A percentile compares a stretch with the other conserved stretches of the same genome.
Evolutionary conservation across 1,140 invertebrate species (phyloP).

Genomic region (Camponotus floridanus): DNA sequence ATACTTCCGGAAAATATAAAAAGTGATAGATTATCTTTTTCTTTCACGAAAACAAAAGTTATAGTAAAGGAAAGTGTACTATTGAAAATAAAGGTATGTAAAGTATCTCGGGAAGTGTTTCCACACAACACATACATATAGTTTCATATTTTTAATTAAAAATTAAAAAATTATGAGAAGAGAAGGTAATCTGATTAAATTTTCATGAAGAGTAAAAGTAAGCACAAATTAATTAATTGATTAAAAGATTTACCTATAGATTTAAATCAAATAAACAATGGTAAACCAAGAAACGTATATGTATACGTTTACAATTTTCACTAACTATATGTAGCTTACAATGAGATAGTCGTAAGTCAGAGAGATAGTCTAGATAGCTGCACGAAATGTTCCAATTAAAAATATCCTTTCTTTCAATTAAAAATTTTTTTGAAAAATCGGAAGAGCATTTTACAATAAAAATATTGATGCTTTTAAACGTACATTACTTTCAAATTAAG

Average conservation of each 20-base stretch:
- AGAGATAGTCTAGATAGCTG: background rate
- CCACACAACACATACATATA: background rate
- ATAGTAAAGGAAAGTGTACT: background rate
- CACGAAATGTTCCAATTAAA: background rate
- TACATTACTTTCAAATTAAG: background rate
- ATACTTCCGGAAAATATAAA: background rate
- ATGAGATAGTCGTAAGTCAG: background rate
- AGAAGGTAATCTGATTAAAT: background rate
- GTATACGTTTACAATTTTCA: conserved; percentile 5
- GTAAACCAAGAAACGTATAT: background rate
- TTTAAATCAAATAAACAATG: background rate
- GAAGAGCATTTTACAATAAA: background rate
- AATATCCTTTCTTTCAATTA: background rate
- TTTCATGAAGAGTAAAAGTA: conserved; percentile 36
- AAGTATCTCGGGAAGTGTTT: background rate
- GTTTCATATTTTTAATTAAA: background rate
- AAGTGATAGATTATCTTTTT: background rate
- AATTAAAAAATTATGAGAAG: background rate
- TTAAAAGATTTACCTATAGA: background rate
- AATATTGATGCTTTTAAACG: background rate
- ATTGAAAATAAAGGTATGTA: background rate
- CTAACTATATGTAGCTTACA: background rate
- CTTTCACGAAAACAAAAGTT: conserved; percentile 4
- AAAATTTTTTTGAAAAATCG: background rate
- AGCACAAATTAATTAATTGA: background rate